phyloP scores from a whole-genome alignment of 1,140 invertebrate genomes.

The Apolygus lucorum region DNA sequence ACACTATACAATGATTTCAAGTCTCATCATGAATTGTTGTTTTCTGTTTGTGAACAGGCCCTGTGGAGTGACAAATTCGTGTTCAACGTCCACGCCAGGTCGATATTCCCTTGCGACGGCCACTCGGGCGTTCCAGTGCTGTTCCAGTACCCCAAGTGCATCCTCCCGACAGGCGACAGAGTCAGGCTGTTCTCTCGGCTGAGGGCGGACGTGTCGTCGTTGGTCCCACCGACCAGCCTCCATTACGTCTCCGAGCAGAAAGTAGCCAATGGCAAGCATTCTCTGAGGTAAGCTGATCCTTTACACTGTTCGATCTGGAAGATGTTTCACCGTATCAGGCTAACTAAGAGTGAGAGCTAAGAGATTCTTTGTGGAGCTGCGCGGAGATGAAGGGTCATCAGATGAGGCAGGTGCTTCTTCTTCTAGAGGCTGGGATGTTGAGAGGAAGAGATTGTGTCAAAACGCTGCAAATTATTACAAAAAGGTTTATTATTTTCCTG shows the following conservation, averaged over 20 bases:
- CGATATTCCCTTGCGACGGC: conserved; percentile 67
- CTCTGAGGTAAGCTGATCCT: conserved; percentile 44
- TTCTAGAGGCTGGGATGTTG: too few relatives aligned
- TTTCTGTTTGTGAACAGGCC: conserved; percentile 45
- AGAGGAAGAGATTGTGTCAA: too few relatives aligned
- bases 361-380: too few relatives aligned
- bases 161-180: conserved; percentile 59
- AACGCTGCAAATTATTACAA: too few relatives aligned
- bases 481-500: too few relatives aligned
- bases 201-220: conserved; percentile 51
- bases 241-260: conserved; percentile 57
- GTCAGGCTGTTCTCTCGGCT: conserved; percentile 63
- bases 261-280: conserved; percentile 56
- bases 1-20: too few relatives aligned
- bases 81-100: conserved; percentile 68
- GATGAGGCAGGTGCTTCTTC: too few relatives aligned
- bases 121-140: conserved; percentile 57
- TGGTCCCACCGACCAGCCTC: conserved; percentile 48
- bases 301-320: too few relatives aligned
- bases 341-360: too few relatives aligned
- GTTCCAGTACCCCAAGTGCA: conserved; percentile 72
- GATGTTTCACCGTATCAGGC: too few relatives aligned
- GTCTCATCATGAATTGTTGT: too few relatives aligned
- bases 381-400: too few relatives aligned
- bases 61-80: conserved; percentile 73